A percentile compares a stretch with the other conserved stretches of the same genome.
Conservation (phyloP, 1,140 invertebrate species). For the Archegozetes longisetosus region DNA sequence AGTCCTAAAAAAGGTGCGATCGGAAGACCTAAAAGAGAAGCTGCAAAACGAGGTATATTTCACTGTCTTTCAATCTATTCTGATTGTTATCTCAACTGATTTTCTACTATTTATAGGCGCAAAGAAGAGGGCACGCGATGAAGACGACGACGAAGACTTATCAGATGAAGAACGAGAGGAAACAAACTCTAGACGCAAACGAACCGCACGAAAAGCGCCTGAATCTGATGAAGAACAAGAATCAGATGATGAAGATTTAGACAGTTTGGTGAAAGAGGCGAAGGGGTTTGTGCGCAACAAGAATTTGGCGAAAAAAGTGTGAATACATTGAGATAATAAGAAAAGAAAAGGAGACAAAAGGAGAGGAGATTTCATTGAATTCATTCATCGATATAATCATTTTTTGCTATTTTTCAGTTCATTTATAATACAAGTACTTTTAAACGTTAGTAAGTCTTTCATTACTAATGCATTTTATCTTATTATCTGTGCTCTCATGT, state of each 20-base stretch:
- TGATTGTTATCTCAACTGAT: not conserved
- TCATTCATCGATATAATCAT: not conserved
- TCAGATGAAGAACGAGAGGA: not conserved
- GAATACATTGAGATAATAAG: not conserved
- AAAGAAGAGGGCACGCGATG: not conserved
- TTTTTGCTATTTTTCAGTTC: not conserved
- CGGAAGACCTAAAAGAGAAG: constrained; percentile 2
- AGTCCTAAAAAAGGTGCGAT: constrained; percentile 12
- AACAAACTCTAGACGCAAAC: not conserved
- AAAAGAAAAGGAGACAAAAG: not conserved
- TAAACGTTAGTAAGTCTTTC: too few species aligned
- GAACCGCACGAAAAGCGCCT: not conserved
- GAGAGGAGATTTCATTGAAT: not conserved
- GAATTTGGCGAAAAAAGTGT: not conserved
- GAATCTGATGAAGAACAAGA: constrained; percentile 3
- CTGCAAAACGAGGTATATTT: constrained; percentile 5
- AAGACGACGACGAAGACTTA: not conserved
- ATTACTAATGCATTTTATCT: too few species aligned
- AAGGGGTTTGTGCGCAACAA: not conserved
- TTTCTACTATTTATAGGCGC: not conserved
- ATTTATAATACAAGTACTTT: too few species aligned
- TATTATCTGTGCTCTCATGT: too few species aligned
- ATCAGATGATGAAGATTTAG: constrained; percentile 7
- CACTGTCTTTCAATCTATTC: not conserved
- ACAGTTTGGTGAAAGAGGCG: not conserved